Base-by-base conservation (phyloP, 1,140 invertebrate genomes). In the Ladona fulva region DNA sequence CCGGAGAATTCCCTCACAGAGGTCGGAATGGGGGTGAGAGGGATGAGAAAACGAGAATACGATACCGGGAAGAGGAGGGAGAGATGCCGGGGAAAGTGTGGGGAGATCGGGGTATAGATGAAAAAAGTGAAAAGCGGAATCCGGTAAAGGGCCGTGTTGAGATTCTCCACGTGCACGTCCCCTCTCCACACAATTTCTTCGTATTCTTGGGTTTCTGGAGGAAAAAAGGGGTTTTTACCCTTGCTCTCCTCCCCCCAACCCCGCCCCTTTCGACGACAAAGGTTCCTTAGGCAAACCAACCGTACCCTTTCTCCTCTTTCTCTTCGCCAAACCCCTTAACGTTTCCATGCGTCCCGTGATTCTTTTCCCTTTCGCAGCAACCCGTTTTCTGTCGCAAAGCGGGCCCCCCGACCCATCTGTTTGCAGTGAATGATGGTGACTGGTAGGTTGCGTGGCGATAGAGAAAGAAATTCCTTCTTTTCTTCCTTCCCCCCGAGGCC, bases 221-320 rank as follows among this genome's bases (percentile, higher is more conserved):
- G n/a, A 22, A 66, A 66, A 66, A 66, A 66, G 52, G 52, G 52
- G 52, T 66, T 66, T 66, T 66, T 66, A 66, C 52, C 52, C 52
- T 66, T 12, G 3, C 12, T 22, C 29, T 8, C 29, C 29, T 1
- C 29, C 29, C 29, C 29, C n/a, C n/a, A n/a, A n/a, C 29, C 29
- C 29, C 29, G 29, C 29, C 29, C 29, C 29, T 8, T 37, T 1
- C 29, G 29, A 37, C 29, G 1, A 37, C 29, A 37, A 37, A 37
- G 29, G 29, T 37, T 37, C 29, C 29, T 37, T 37, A 37, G 29
- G 29, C 29, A 37, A 37, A 37, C 29, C 29, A 37, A 37, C 29
- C 29, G 29, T 37, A 37, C 29, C 29, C 29, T 37, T 37, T 37
- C 29, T 37, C 29, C n/a, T n/a, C n/a, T n/a, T n/a, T n/a, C n/a